Evolutionary conservation across 2,797 vertebrate genomes (phyloP).

Genomic region (Momotus momota): DNA sequence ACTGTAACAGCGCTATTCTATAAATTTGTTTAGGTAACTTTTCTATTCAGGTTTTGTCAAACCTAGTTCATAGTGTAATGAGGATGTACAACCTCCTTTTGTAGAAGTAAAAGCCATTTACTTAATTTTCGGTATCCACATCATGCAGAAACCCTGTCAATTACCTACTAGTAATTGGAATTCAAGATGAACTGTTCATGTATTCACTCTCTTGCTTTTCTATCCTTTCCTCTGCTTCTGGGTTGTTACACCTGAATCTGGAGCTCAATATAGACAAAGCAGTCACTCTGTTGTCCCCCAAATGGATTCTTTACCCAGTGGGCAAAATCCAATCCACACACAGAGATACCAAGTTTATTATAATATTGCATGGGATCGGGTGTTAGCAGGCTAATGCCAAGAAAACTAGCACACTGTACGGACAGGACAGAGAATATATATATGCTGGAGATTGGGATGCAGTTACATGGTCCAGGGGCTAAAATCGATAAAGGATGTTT

Average conservation of each 20-base stretch:
- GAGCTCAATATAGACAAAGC: neutral
- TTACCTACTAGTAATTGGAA: neutral
- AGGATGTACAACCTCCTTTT: neutral
- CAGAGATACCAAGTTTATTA: too few relatives aligned
- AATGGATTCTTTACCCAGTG: too few relatives aligned
- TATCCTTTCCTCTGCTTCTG: neutral
- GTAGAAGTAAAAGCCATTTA: neutral
- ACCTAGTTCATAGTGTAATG: neutral
- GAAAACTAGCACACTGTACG: too few relatives aligned
- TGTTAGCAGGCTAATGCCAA: too few relatives aligned
- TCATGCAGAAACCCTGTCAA: neutral
- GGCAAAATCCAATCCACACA: too few relatives aligned
- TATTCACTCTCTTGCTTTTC: neutral
- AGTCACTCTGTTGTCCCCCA: neutral
- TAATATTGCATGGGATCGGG: too few relatives aligned
- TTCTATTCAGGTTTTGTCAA: neutral
- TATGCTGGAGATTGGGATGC: too few relatives aligned
- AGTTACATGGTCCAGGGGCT: too few relatives aligned
- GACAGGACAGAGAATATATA: too few relatives aligned
- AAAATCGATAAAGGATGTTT: too few relatives aligned
- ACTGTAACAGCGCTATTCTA: neutral
- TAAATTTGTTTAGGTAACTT: neutral
- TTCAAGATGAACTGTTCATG: neutral
- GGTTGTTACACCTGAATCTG: neutral
- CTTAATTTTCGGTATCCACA: neutral